A percentile compares a stretch with the other conserved stretches of the same genome.
Conservation (phyloP, 2,888 invertebrate species). For the Dysmachus trigonus region DNA sequence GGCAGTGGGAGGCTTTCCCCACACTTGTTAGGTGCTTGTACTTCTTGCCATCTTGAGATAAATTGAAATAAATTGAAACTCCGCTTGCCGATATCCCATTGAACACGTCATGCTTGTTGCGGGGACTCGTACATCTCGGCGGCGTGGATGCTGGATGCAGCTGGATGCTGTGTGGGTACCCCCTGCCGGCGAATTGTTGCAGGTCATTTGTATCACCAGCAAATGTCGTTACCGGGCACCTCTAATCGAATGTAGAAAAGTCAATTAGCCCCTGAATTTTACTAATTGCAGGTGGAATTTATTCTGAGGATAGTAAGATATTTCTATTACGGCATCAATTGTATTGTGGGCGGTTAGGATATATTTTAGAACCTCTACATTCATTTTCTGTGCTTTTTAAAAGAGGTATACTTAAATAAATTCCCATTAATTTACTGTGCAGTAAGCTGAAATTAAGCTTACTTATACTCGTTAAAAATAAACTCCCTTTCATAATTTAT, state of each 20-base stretch:
- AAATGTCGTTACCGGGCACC: slow-evolving; percentile 7
- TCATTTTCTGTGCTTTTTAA: no score
- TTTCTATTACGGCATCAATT: background rate
- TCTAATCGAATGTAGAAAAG: slow-evolving; percentile 34
- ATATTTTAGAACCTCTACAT: background rate
- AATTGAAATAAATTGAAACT: slow-evolving; percentile 45
- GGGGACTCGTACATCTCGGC: background rate
- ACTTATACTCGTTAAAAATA: no score
- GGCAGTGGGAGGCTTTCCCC: background rate
- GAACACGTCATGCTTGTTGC: slow-evolving; percentile 35
- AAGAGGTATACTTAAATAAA: no score
- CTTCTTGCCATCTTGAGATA: slow-evolving; percentile 37
- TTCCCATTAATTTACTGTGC: no score
- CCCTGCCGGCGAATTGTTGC: background rate
- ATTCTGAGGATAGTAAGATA: background rate
- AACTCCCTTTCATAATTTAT: no score
- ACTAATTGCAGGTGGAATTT: slow-evolving; percentile 7
- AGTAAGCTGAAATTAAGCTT: no score
- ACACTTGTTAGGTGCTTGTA: slow-evolving; percentile 36
- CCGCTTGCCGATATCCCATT: slow-evolving; percentile 32
- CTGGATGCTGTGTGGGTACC: background rate
- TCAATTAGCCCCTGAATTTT: slow-evolving; percentile 17
- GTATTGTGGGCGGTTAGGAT: background rate
- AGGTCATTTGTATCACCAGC: slow-evolving; percentile 15
- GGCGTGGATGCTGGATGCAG: no score